A percentile compares a stretch with the other conserved stretches of the same genome.
Evolutionary conservation across 2,797 vertebrate genomes (phyloP).

Genomic region (Harpagifer antarcticus): DNA sequence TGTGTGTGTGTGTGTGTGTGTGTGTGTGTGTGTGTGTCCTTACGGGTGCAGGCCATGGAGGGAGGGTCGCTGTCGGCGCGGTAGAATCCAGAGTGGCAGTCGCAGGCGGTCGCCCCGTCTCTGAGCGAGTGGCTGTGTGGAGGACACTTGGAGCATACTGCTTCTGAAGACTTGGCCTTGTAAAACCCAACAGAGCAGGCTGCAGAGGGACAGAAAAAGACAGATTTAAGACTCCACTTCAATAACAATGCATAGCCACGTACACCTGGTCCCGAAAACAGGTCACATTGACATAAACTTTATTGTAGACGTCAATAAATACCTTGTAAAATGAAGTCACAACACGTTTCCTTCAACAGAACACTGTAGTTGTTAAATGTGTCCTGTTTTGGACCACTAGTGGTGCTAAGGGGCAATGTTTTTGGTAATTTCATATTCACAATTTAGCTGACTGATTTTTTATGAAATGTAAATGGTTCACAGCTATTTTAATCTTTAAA

Average conservation of each 20-base stretch:
- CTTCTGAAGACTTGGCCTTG: slow-evolving; percentile 91
- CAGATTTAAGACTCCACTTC: not conserved
- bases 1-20: slow-evolving; percentile 32
- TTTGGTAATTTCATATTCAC: too few relatives aligned
- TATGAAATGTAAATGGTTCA: too few relatives aligned
- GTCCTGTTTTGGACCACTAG: not conserved
- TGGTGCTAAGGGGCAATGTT: not conserved
- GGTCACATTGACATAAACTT: not conserved
- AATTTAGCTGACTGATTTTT: too few relatives aligned
- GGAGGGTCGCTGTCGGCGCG: slow-evolving; percentile 91
- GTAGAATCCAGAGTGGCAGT: slow-evolving; percentile 93
- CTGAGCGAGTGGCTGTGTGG: slow-evolving; percentile 93
- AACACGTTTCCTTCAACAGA: not conserved
- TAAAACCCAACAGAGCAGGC: slow-evolving; percentile 95
- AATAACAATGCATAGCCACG: not conserved
- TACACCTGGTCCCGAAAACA: not conserved
- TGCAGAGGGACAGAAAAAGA: slow-evolving; percentile 66
- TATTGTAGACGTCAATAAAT: not conserved
- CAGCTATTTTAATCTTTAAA: not conserved
- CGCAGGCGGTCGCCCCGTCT: slow-evolving; percentile 92
- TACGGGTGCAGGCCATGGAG: slow-evolving; percentile 97
- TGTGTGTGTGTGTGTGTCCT: slow-evolving; percentile 70
- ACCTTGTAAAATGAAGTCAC: not conserved
- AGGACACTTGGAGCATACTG: slow-evolving; percentile 93
- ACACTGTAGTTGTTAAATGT: not conserved